Conservation (phyloP, 2,797 vertebrate species). For the Gorsachius magnificus region DNA sequence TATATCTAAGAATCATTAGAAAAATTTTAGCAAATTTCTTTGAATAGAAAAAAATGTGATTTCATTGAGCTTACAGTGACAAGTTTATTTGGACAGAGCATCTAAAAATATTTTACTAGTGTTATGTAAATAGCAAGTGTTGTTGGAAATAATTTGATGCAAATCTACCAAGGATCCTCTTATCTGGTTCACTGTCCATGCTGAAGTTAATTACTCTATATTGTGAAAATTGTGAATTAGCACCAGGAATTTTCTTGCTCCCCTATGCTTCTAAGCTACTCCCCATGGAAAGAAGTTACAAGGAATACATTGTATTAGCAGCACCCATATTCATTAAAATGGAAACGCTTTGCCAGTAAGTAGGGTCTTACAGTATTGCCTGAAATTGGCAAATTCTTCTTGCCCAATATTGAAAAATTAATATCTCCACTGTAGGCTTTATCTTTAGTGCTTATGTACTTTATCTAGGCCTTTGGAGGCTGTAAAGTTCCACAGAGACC, state of each 20-base stretch:
- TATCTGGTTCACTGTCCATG: neutral
- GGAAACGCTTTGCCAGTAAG: neutral
- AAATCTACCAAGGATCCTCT: neutral
- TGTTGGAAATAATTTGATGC: neutral
- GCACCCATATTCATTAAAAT: neutral
- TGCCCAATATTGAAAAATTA: neutral
- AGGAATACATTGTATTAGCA: neutral
- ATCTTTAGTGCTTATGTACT: neutral
- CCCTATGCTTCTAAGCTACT: neutral
- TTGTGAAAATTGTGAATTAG: neutral
- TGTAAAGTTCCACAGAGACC: neutral
- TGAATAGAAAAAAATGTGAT: neutral
- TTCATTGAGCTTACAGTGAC: neutral
- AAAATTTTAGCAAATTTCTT: neutral
- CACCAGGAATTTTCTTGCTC: neutral
- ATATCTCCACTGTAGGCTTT: neutral
- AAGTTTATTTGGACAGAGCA: neutral
- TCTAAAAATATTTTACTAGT: conserved; percentile 1
- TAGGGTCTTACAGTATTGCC: neutral
- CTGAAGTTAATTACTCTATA: neutral
- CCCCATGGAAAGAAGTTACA: neutral
- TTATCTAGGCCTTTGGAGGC: neutral
- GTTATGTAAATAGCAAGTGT: neutral
- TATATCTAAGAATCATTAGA: neutral
- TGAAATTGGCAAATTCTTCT: neutral